Percentiles rank a stretch among this genome's conserved stretches.
phyloP scores from a whole-genome alignment of 2,113 vertebrate genomes.

The Orthonyx spaldingii region DNA sequence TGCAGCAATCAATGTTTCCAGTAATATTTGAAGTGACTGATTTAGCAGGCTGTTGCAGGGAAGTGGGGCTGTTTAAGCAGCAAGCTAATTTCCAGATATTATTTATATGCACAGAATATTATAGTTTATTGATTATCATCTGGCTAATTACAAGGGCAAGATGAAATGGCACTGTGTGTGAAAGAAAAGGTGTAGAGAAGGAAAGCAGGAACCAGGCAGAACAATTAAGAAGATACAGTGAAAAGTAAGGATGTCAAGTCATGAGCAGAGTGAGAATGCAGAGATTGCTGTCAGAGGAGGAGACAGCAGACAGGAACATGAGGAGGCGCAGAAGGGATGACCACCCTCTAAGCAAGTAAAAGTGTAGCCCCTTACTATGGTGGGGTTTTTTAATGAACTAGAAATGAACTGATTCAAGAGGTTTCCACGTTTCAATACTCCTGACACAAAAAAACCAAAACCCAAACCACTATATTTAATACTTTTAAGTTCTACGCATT shows the following conservation, averaged over 20 bases:
- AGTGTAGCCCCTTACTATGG: not conserved
- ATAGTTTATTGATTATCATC: not conserved
- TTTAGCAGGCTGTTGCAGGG: not conserved
- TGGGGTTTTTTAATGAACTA: not conserved
- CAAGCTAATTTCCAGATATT: not conserved
- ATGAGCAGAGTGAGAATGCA: not conserved
- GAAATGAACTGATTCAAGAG: not conserved
- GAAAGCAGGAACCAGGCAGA: not conserved
- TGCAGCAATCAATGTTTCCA: constrained; percentile 1
- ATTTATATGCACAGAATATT: not conserved
- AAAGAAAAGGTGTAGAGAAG: not conserved
- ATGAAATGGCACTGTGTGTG: not conserved
- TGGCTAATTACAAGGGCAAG: not conserved
- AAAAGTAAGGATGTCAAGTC: not conserved
- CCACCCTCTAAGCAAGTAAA: not conserved
- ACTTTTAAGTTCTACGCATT: not conserved
- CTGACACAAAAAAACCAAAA: not conserved
- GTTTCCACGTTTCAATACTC: not conserved
- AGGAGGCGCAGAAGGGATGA: not conserved
- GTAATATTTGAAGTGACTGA: not conserved
- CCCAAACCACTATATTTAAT: not conserved
- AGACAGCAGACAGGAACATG: not conserved
- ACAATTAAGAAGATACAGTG: not conserved
- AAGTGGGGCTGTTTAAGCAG: not conserved
- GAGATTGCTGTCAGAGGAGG: not conserved